Evolutionary conservation across 2,888 invertebrate genomes (phyloP).

Genomic region (Yponomeuta cagnagella): DNA sequence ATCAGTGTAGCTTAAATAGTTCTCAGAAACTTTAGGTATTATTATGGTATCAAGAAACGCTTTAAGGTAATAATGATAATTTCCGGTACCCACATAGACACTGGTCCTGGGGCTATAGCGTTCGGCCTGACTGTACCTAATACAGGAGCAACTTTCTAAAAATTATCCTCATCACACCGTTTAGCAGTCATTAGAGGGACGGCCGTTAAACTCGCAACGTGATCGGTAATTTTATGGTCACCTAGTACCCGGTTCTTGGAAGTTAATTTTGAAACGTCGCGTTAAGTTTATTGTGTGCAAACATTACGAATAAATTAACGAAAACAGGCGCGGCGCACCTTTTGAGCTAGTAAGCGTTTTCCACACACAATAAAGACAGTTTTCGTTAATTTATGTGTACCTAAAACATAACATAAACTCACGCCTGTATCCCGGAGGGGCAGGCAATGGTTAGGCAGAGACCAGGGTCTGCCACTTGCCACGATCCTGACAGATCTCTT

Average conservation of each 20-base stretch:
- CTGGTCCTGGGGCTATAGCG: conserved; percentile 12
- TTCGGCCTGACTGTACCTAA: conserved; percentile 16
- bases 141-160: conserved; percentile 41
- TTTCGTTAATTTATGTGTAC: no score
- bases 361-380: no score
- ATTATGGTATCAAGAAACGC: conserved; percentile 8
- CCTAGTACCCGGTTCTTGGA: conserved; percentile 15
- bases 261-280: no score
- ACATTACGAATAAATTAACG: conserved; percentile 12
- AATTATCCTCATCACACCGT: conserved; percentile 30
- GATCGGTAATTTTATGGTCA: conserved; percentile 17
- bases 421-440: no score
- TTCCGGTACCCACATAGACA: conserved; percentile 3
- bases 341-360: neutral
- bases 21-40: neutral
- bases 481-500: no score
- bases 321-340: neutral
- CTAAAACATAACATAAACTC: no score
- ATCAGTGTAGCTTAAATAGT: neutral
- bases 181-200: conserved; percentile 20
- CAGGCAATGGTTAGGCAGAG: no score
- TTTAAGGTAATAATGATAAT: conserved; percentile 15
- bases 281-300: no score
- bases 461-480: no score
- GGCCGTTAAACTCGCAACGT: conserved; percentile 23